Conservation (phyloP, 2,113 vertebrate genomes). For the Cranoglanis bouderius region DNA sequence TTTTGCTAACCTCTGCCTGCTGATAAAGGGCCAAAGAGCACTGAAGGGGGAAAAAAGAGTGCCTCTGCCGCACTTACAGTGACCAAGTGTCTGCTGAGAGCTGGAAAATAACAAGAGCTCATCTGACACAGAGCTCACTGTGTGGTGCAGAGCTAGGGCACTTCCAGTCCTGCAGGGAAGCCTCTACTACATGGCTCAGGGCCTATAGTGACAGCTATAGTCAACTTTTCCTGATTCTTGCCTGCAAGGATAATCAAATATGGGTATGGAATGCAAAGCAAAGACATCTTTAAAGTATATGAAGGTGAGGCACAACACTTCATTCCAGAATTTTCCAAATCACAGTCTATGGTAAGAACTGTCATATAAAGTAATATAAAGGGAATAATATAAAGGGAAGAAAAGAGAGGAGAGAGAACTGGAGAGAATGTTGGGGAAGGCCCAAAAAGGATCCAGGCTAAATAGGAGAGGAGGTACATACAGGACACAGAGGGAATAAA, state of each 20-base stretch:
- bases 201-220: slow-evolving; percentile 41
- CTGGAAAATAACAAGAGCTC: slow-evolving; percentile 68
- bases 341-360: neutral
- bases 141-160: slow-evolving; percentile 28
- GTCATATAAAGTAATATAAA: neutral
- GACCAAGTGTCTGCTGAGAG: slow-evolving; percentile 63
- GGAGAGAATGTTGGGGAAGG: neutral
- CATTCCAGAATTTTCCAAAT: neutral
- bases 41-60: slow-evolving; percentile 45
- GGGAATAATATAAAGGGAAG: neutral
- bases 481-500: neutral
- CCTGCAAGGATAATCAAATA: slow-evolving; percentile 14
- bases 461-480: neutral
- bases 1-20: slow-evolving; percentile 65
- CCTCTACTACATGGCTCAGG: slow-evolving; percentile 29
- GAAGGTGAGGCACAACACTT: neutral
- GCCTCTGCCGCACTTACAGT: slow-evolving; percentile 57
- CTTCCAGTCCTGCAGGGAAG: slow-evolving; percentile 56
- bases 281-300: slow-evolving; percentile 8
- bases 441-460: neutral
- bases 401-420: neutral
- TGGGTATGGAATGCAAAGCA: slow-evolving; percentile 10
- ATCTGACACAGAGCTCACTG: slow-evolving; percentile 59
- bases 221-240: slow-evolving; percentile 29
- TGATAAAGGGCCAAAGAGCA: slow-evolving; percentile 67